A percentile compares a stretch with the other conserved stretches of the same genome.
phyloP scores from a whole-genome alignment of 2,113 vertebrate species.

The Nesoenas mayeri region DNA sequence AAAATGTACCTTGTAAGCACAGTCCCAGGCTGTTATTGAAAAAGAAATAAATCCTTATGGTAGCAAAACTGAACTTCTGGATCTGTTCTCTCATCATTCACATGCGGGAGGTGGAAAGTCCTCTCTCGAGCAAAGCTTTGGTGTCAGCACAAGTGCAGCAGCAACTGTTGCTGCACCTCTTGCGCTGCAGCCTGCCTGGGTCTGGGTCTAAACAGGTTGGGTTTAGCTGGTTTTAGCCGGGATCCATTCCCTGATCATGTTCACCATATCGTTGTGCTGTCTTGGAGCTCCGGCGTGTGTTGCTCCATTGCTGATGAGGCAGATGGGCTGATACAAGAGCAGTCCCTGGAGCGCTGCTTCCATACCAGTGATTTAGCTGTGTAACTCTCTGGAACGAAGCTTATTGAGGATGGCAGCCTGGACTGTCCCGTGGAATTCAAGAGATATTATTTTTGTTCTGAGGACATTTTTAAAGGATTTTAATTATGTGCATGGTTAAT shows the following conservation, averaged over 20 bases:
- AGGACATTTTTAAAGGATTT: slow-evolving; percentile 30
- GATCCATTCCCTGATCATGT: neutral
- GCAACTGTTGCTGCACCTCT: rapidly evolving
- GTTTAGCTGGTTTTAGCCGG: neutral
- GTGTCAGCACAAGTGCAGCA: neutral
- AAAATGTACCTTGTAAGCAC: neutral
- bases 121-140: neutral
- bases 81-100: neutral
- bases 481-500: slow-evolving; percentile 59
- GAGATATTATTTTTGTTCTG: slow-evolving; percentile 41
- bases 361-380: neutral
- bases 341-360: slow-evolving; percentile 10
- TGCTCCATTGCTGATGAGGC: neutral
- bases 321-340: neutral
- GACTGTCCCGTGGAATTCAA: slow-evolving; percentile 7
- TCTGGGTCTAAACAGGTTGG: neutral
- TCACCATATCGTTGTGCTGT: neutral
- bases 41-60: neutral
- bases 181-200: rapidly evolving
- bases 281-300: neutral
- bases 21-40: neutral
- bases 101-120: rapidly evolving
- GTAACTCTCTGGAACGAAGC: neutral
- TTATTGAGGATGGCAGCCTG: slow-evolving; percentile 38
- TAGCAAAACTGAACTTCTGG: neutral